phyloP scores from a whole-genome alignment of 2,888 invertebrate genomes.

The Phyllotreta cruciferae region DNA sequence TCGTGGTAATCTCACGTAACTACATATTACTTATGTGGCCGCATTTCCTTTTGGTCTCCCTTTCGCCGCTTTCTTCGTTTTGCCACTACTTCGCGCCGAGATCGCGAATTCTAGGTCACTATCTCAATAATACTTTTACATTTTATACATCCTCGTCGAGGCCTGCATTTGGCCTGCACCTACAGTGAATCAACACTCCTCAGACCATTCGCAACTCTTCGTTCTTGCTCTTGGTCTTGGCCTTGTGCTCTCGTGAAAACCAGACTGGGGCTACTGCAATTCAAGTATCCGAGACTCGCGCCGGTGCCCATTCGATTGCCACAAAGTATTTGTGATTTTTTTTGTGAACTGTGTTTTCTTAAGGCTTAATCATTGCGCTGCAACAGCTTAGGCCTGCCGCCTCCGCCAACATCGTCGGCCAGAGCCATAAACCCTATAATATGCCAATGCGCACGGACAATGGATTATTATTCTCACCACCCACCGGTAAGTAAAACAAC shows the following conservation, averaged over 20 bases:
- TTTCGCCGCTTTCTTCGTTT: constrained; percentile 61
- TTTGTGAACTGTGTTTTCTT: constrained; percentile 43
- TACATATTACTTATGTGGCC: constrained; percentile 58
- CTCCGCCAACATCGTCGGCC: constrained; percentile 43
- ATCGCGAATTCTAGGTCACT: constrained; percentile 59
- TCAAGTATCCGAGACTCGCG: background rate
- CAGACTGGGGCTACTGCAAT: constrained; percentile 21
- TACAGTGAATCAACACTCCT: constrained; percentile 47
- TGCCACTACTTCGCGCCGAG: constrained; percentile 57
- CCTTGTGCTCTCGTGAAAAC: constrained; percentile 37
- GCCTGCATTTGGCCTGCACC: constrained; percentile 52
- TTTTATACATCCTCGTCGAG: constrained; percentile 52
- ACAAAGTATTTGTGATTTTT: constrained; percentile 31
- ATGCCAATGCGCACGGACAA: constrained; percentile 59
- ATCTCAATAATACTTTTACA: constrained; percentile 58
- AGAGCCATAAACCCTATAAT: constrained; percentile 35
- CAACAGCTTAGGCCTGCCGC: constrained; percentile 48
- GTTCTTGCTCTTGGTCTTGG: constrained; percentile 25
- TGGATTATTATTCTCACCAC: constrained; percentile 58
- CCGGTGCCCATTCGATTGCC: constrained; percentile 8
- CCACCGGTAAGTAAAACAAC: constrained; percentile 53
- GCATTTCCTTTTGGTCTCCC: constrained; percentile 60
- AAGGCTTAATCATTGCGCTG: constrained; percentile 53
- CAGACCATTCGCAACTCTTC: constrained; percentile 32
- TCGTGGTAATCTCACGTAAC: constrained; percentile 61